Evolutionary conservation across 1,140 invertebrate genomes (phyloP), one percentile per base, ranked within the genome.

Genomic region (Drosophila orosa): DNA sequence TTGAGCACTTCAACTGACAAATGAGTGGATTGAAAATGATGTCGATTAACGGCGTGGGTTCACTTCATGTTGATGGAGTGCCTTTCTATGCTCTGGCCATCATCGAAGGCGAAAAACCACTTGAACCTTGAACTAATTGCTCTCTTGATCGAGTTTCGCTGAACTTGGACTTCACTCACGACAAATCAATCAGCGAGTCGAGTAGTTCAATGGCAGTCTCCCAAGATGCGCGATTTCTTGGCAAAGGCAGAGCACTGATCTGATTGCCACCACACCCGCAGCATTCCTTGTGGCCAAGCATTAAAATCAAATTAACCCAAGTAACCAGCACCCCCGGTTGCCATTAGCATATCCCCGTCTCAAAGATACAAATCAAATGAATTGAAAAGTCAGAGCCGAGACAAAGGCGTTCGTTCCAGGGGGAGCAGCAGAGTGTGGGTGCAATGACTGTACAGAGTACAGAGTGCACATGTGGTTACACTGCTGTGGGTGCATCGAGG

Each of bases 231-330:
- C 19, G 40, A 57, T 47, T 44, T 69, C 66, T 69, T 56, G 66
- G 35, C 59, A 65, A 63, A 24, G 17, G 44, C 7, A 31, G 40
- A 13, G 42, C 39, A 24, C 15, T 56, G 47, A 56, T 69, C 37
- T 31, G 39, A 45, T 65, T 65, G 31, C 39, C 62, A 66, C 62
- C 62, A 66, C 62, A 66, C 63, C 65, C 67, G 37, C 48, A 44
- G 37, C 48, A 44, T 44, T 66, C 58, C 24, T 31, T 40, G 63
- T n/a, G 62, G 25, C 33, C 22, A 25, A 17, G 61, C 63, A 66
- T 67, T 67, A 67, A 67, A 67, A 67, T 67, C 44, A 39, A 66
- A 67, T 66, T 67, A 67, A 66, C 60, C 63, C 63, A 66, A 39
- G 63, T 39, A 66, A 19, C 56, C n/a, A 17, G 29, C 29, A 1